Base-by-base conservation (phyloP, 2,888 invertebrate genomes). In the Archips crataeganus region DNA sequence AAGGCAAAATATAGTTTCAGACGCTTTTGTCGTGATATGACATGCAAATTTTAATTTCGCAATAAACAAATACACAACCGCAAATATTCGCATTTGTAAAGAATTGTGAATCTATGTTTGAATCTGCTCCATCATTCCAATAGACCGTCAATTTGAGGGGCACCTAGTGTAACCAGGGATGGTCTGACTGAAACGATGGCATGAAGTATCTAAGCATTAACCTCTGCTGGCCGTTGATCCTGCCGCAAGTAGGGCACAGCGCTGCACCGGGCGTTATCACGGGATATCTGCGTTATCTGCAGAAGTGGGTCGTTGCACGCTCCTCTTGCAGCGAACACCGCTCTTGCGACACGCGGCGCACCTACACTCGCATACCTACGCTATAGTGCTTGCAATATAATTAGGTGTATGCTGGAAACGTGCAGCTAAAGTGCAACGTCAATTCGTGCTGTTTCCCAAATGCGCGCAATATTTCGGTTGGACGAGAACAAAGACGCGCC, bases 221-320 rank as follows among this genome's bases (percentile, higher is more conserved):
- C 51, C 51, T 54, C 62, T 42, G 42, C 45, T 45, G 54, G 23
- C 3, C 57, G 23, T 39, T 39, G 42, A 67, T 42, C 23, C 23
- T n/a, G 23, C 36, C 8, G 66, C 36, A 15, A 61, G 69, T 69
- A 61, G 69, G 69, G 36, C 64, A 45, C 32, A 23, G 62, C 65
- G 15, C 13, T 23, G 51, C 63, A 42, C 63, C 5, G 51, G 6
- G 39, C 45, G 54, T 83, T 85, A 85, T 85, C 86, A 81, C 80
- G 82, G 84, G 83, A 88, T 89, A 89, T 88, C 89, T 85, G 81
- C 77, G 78, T 79, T 81, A 80, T 81, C 81, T 79, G 77, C 77
- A 77, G 78, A 78, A 79, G 83, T 90, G 84, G 90, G 90, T 89
- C 90, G 87, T 84, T 85, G 88, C 83, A 85, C 39, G 82, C 83